A percentile compares a stretch with the other conserved stretches of the same genome.
phyloP scores from a whole-genome alignment of 23 tunicate species.

The Ascidia mentula region DNA sequence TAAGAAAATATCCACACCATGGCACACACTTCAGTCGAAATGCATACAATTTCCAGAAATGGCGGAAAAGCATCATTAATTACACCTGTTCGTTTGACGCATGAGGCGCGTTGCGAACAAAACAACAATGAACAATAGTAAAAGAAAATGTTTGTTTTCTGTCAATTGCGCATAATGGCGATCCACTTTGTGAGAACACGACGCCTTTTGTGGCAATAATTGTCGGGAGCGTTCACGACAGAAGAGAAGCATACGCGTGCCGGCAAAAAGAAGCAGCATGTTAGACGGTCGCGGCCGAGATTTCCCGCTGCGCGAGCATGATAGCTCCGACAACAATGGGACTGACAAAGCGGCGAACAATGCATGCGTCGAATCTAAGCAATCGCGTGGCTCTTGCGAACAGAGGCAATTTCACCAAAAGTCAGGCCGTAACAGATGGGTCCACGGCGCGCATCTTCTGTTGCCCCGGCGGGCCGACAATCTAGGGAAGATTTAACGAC shows the following conservation, averaged over 20 bases:
- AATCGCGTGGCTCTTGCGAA: background rate
- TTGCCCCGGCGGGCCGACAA: background rate
- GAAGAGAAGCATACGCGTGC: background rate
- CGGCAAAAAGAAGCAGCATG: background rate
- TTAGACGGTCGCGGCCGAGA: background rate
- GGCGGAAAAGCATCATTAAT: too few species aligned
- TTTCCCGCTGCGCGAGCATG: background rate
- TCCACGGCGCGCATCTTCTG: background rate
- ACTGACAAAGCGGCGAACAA: constrained; percentile 2
- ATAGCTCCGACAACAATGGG: background rate
- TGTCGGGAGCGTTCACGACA: background rate
- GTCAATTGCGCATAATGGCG: background rate
- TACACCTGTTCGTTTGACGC: background rate
- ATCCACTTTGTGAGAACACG: background rate
- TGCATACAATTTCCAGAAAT: too few species aligned
- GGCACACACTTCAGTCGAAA: too few species aligned
- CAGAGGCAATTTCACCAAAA: background rate
- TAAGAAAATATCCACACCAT: too few species aligned
- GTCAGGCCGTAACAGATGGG: constrained; percentile 3
- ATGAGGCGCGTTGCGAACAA: background rate
- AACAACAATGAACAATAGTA: background rate
- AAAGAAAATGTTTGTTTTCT: background rate
- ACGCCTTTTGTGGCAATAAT: background rate
- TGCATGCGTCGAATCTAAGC: background rate
- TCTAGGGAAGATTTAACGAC: background rate